These are phyloP conservation scores for Pseudomugil gertrudae DNA, from an alignment of 2,797 vertebrate genomes.

Conservation along the genomic window DNA sequence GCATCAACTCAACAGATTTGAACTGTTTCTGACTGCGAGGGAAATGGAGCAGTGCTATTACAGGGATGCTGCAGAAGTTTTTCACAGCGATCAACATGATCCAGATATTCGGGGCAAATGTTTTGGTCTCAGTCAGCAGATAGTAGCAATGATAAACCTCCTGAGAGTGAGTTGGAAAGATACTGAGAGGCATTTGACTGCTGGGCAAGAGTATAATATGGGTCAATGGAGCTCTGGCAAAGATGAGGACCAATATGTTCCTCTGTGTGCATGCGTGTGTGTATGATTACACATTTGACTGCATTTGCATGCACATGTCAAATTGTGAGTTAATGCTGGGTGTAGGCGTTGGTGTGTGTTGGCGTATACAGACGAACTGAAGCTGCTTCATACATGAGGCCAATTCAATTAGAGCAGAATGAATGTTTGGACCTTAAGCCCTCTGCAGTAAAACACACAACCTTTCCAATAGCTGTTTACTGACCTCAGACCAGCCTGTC, in stretches of 20 bases:
- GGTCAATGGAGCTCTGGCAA: conserved; percentile 72
- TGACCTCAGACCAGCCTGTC: conserved; percentile 42
- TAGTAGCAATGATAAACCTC: conserved; percentile 50
- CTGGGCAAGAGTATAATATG: conserved; percentile 59
- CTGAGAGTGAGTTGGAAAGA: conserved; percentile 49
- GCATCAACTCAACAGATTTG: conserved; percentile 23
- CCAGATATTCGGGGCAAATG: conserved; percentile 49
- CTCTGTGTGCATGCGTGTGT: conserved; percentile 23
- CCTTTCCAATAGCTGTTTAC: conserved; percentile 37
- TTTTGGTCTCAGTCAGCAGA: conserved; percentile 56
- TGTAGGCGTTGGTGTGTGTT: conserved; percentile 4
- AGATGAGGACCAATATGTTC: conserved; percentile 60
- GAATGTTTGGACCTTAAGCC: conserved; percentile 47
- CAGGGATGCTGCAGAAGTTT: background rate
- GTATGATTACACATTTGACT: conserved; percentile 20
- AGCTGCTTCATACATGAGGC: conserved; percentile 27
- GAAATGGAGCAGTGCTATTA: conserved; percentile 18
- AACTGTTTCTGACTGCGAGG: conserved; percentile 11
- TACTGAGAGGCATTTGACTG: conserved; percentile 47
- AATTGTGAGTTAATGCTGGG: background rate
- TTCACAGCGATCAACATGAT: conserved; percentile 28
- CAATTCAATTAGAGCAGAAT: conserved; percentile 39
- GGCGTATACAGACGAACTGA: conserved; percentile 14
- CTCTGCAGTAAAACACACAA: conserved; percentile 47
- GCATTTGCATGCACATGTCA: conserved; percentile 13